Evolutionary conservation across 2,888 invertebrate genomes (phyloP).

Genomic region (Erebia ligea): DNA sequence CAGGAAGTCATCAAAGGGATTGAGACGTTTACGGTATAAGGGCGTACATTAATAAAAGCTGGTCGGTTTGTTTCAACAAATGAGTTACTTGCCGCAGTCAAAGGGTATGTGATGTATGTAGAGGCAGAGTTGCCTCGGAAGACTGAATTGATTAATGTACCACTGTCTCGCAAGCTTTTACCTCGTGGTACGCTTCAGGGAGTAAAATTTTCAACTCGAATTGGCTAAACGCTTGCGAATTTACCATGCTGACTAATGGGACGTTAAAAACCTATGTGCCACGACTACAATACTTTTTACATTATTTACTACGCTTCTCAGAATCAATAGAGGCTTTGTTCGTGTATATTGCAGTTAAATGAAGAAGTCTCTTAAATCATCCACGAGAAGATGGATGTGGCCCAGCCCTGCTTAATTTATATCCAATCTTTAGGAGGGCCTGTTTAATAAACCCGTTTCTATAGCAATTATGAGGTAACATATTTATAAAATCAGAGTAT

Average conservation of each 20-base stretch:
- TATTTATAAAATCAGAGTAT: slow-evolving; percentile 25
- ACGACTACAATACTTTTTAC: slow-evolving; percentile 46
- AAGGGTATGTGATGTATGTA: slow-evolving; percentile 70
- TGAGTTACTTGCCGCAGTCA: slow-evolving; percentile 63
- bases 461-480: slow-evolving; percentile 17
- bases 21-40: slow-evolving; percentile 75
- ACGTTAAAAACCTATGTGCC: slow-evolving; percentile 45
- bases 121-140: slow-evolving; percentile 50
- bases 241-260: slow-evolving; percentile 51
- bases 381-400: slow-evolving; percentile 46
- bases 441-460: slow-evolving; percentile 21
- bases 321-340: slow-evolving; percentile 50
- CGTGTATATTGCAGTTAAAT: slow-evolving; percentile 41
- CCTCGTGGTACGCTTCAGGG: slow-evolving; percentile 46
- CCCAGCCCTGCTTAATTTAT: slow-evolving; percentile 51
- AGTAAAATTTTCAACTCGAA: slow-evolving; percentile 58
- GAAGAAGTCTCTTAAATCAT: slow-evolving; percentile 51
- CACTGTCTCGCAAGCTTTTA: slow-evolving; percentile 52
- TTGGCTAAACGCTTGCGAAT: slow-evolving; percentile 53
- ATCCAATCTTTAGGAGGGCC: slow-evolving; percentile 35
- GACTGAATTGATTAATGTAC: slow-evolving; percentile 71
- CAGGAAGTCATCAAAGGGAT: slow-evolving; percentile 74
- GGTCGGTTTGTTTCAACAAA: slow-evolving; percentile 67
- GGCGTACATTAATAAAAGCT: slow-evolving; percentile 65
- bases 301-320: slow-evolving; percentile 47